These are phyloP conservation scores for Acanthococcus lagerstroemiae DNA, from an alignment of 2,888 invertebrate genomes.

Conservation along the genomic window DNA sequence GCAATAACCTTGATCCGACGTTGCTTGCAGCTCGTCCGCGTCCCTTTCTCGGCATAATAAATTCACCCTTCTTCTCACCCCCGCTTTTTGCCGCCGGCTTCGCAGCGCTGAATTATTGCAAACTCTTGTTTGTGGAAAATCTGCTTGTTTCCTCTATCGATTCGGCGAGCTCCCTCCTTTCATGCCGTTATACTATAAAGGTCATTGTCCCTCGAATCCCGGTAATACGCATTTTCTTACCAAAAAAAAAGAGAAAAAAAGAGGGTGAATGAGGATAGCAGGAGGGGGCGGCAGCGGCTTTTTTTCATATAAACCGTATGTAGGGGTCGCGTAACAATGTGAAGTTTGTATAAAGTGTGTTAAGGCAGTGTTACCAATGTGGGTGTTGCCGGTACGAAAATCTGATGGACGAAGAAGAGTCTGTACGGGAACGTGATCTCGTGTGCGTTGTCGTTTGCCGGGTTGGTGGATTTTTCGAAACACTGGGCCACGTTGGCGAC, in stretches of 20 bases:
- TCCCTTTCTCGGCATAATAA: background rate
- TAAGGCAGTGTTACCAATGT: slow-evolving; percentile 19
- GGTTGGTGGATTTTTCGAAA: too few species aligned
- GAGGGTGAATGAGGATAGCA: too few species aligned
- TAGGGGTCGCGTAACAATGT: slow-evolving; percentile 2
- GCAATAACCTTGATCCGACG: slow-evolving; percentile 25
- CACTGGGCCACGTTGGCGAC: too few species aligned
- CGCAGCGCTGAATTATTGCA: slow-evolving; percentile 16
- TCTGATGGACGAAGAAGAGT: too few species aligned
- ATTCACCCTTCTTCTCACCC: slow-evolving; percentile 7
- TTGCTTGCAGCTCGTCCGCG: background rate
- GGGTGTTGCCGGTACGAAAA: too few species aligned
- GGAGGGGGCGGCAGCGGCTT: too few species aligned
- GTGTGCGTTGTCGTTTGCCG: too few species aligned
- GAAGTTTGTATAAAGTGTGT: background rate
- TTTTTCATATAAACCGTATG: slow-evolving; percentile 1
- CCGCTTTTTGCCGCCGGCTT: background rate
- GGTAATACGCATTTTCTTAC: slow-evolving; percentile 19
- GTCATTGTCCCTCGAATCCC: slow-evolving; percentile 19
- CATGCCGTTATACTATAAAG: slow-evolving; percentile 16
- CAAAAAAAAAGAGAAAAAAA: too few species aligned
- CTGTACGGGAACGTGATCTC: too few species aligned
- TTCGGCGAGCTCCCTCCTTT: slow-evolving; percentile 11
- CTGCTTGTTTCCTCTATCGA: slow-evolving; percentile 22
- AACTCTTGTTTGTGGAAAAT: slow-evolving; percentile 23